A percentile compares a stretch with the other conserved stretches of the same genome.
Conservation (phyloP, 2,888 invertebrate species). For the Latheticus oryzae region DNA sequence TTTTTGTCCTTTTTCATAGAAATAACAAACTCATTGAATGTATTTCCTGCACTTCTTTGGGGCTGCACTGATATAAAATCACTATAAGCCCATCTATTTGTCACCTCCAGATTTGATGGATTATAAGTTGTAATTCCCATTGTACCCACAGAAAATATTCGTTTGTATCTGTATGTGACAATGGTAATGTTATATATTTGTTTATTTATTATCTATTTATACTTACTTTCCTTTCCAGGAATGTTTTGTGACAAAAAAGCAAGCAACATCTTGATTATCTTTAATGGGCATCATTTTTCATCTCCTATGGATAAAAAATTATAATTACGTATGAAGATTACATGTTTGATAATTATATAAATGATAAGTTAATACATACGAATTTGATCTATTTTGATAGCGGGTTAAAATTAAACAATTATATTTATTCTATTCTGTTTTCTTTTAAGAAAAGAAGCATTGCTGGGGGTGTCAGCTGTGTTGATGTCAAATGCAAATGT, state of each 20-base stretch:
- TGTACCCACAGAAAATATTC: constrained; percentile 96
- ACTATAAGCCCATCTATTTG: constrained; percentile 88
- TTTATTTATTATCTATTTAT: not conserved
- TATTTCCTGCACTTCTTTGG: constrained; percentile 66
- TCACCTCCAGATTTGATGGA: constrained; percentile 88
- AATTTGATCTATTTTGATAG: constrained; percentile 10
- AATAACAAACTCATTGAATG: constrained; percentile 80
- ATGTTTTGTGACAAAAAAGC: constrained; percentile 97
- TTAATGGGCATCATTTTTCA: constrained; percentile 83
- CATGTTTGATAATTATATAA: constrained; percentile 3
- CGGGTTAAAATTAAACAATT: constrained; percentile 17
- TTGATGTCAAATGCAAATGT: constrained; percentile 41
- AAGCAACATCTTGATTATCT: constrained; percentile 96
- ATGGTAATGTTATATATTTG: not conserved
- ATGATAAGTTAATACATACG: constrained; percentile 39
- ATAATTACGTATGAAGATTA: constrained; percentile 11
- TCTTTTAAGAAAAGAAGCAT: constrained; percentile 39
- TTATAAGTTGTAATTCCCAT: constrained; percentile 97
- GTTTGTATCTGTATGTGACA: constrained; percentile 85
- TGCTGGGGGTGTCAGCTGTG: constrained; percentile 51
- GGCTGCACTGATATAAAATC: constrained; percentile 59
- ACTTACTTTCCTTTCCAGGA: constrained; percentile 98
- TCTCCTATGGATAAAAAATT: constrained; percentile 39
- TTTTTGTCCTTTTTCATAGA: constrained; percentile 91
- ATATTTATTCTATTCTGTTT: constrained; percentile 26